phyloP scores from a whole-genome alignment of 2,888 invertebrate species.

The Dermolepida albohirtum region DNA sequence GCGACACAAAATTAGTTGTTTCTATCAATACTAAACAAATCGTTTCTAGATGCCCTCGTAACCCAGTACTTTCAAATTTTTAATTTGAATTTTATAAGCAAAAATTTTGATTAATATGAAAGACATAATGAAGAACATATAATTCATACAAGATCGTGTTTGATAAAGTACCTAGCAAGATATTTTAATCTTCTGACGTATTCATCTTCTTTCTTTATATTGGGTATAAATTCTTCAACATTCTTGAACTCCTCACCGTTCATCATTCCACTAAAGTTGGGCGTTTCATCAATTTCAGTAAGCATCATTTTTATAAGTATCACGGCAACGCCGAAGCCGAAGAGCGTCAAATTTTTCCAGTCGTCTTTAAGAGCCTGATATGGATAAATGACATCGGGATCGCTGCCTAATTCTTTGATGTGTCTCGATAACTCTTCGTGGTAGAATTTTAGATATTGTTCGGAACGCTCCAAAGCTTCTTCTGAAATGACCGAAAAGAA shows the following conservation, averaged over 20 bases:
- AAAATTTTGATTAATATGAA: too few species aligned
- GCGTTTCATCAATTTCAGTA: slow-evolving; percentile 45
- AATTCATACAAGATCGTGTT: not conserved
- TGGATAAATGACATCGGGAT: slow-evolving; percentile 16
- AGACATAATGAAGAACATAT: too few species aligned
- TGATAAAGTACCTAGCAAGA: slow-evolving; percentile 25
- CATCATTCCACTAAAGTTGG: slow-evolving; percentile 44
- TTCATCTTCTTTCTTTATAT: slow-evolving; percentile 43
- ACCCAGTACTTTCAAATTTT: too few species aligned
- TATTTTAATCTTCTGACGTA: slow-evolving; percentile 41
- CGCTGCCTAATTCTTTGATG: slow-evolving; percentile 50
- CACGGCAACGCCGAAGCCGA: slow-evolving; percentile 46
- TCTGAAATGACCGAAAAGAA: slow-evolving; percentile 57
- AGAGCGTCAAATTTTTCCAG: slow-evolving; percentile 48
- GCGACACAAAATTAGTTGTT: too few species aligned
- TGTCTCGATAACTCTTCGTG: slow-evolving; percentile 53
- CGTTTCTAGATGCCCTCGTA: too few species aligned
- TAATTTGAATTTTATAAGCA: too few species aligned
- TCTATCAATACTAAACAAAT: too few species aligned
- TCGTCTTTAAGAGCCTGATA: slow-evolving; percentile 49
- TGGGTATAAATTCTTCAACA: slow-evolving; percentile 41
- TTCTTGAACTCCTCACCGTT: slow-evolving; percentile 36
- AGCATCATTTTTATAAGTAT: slow-evolving; percentile 49
- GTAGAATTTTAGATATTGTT: slow-evolving; percentile 56
- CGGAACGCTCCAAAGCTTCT: slow-evolving; percentile 53